Base-by-base conservation (phyloP, 2,888 invertebrate genomes). In the Venusia cambrica region DNA sequence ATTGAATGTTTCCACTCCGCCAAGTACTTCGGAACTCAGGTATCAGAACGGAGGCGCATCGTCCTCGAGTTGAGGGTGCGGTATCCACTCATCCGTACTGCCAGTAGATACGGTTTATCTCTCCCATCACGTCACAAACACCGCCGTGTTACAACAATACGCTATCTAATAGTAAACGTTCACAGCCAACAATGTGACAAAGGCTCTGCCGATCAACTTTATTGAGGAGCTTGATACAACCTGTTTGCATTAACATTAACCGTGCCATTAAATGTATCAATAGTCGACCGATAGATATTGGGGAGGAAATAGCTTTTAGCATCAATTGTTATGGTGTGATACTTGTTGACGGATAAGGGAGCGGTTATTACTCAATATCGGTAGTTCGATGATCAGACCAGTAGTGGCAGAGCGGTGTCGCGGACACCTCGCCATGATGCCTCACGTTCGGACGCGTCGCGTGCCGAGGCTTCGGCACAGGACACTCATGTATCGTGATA, bases 331-430 rank as follows among this genome's bases (percentile, higher is more conserved):
- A 66, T 70, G 70, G 60, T 58, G 57, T 66, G 64, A 69, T 69
- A 73, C 63, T 62, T 64, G 67, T 67, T 61, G 71, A 67, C 66
- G 66, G 62, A 66, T 61, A 67, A 72, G 73, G 84, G 76, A 75
- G 81, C 68, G 78, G 78, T 76, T 78, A 77, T 80, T 76, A 74
- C 68, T 74, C 72, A 77, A 75, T 79, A 81, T 77, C 72, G 66
- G 62, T 60, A 72, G 75, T 70, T 72, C 65, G 62, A 43, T 54
- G 84, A 84, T 85, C 83, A 69, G 77, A 27, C 54, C 74, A 65
- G 50, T n/a, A n/a, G n/a, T n/a, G n/a, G n/a, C n/a, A n/a, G n/a
- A n/a, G n/a, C n/a, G n/a, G n/a, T 71, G 79, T 74, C 72, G 80
- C 74, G 78, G 68, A 57, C 62, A 66, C 64, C 63, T 67, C 65